phyloP scores from a whole-genome alignment of 1,140 invertebrate genomes.

The Bradynema listronoti region DNA sequence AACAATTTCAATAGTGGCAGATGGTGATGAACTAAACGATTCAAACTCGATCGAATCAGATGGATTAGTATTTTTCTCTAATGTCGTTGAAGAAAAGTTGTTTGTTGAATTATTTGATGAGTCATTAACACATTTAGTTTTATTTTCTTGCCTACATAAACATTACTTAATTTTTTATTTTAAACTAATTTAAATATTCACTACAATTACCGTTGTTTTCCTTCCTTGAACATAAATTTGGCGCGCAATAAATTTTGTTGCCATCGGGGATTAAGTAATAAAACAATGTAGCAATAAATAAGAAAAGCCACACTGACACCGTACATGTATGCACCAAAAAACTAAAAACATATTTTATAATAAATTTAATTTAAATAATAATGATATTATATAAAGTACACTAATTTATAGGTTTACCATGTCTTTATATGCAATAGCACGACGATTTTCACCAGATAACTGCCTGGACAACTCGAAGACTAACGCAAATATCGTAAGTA shows the following conservation, averaged over 20 bases:
- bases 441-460: constrained; percentile 32
- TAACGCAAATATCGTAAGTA: constrained; percentile 53
- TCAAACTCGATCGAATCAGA: too few species aligned
- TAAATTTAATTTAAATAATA: neutral
- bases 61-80: too few species aligned
- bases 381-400: constrained; percentile 22
- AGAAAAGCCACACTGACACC: constrained; percentile 87
- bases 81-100: too few species aligned
- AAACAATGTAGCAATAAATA: constrained; percentile 89
- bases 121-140: too few species aligned
- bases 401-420: constrained; percentile 32
- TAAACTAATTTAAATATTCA: too few species aligned
- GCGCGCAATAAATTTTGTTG: constrained; percentile 13
- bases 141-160: too few species aligned
- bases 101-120: too few species aligned
- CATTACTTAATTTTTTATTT: too few species aligned
- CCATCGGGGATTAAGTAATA: constrained; percentile 76
- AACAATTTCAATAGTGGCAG: neutral
- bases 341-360: constrained; percentile 66
- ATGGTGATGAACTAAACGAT: constrained; percentile 7
- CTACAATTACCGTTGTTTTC: too few species aligned
- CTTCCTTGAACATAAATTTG: too few species aligned
- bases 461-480: constrained; percentile 52
- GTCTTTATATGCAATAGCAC: constrained; percentile 36
- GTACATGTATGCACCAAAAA: constrained; percentile 93